Evolutionary conservation across 2,113 vertebrate genomes (phyloP).

Genomic region (Amphiprion percula): DNA sequence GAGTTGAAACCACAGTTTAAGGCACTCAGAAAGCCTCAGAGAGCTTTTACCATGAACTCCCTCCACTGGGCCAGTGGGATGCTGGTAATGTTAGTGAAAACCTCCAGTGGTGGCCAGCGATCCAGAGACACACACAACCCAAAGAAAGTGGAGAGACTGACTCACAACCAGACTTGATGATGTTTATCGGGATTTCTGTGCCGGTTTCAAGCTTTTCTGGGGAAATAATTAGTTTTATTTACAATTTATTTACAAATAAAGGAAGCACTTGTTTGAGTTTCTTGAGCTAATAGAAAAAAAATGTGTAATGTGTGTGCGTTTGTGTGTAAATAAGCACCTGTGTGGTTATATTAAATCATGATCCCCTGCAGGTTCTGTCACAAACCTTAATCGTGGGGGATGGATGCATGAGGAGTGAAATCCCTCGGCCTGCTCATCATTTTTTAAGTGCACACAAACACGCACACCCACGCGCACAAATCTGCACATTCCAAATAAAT

Average conservation of each 20-base stretch:
- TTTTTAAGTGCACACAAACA: constrained; percentile 8
- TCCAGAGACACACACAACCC: too few relatives aligned
- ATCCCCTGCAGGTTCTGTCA: not conserved
- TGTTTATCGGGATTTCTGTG: too few relatives aligned
- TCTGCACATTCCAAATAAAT: constrained; percentile 18
- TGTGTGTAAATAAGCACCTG: not conserved
- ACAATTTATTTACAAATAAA: constrained; percentile 22
- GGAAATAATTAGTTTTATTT: not conserved
- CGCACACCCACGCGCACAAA: not conserved
- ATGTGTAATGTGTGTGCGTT: not conserved
- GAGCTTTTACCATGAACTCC: constrained; percentile 53
- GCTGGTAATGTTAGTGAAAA: constrained; percentile 39
- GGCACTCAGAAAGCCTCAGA: constrained; percentile 31
- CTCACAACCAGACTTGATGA: too few relatives aligned
- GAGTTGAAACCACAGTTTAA: constrained; percentile 30
- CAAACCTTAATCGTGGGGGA: not conserved
- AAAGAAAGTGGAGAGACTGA: too few relatives aligned
- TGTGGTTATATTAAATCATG: constrained; percentile 1
- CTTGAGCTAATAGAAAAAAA: not conserved
- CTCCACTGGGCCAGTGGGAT: constrained; percentile 34
- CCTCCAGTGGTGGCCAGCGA: constrained; percentile 9
- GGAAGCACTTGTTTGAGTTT: constrained; percentile 11
- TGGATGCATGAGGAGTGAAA: constrained; percentile 2
- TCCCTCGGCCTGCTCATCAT: not conserved
- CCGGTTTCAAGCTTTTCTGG: not conserved